phyloP scores from a whole-genome alignment of 2,888 invertebrate species.

The Diachrysia chrysitis region DNA sequence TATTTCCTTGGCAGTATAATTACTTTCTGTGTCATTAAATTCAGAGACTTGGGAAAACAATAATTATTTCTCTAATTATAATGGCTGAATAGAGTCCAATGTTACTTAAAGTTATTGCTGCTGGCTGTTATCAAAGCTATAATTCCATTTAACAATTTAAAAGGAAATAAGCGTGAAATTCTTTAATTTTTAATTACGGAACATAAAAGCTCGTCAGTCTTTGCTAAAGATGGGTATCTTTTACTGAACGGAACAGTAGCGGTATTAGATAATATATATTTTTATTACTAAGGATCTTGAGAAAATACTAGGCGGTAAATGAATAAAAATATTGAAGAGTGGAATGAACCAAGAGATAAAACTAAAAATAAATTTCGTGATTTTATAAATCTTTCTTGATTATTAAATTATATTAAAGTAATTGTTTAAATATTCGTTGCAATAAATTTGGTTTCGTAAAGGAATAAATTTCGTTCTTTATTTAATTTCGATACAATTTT shows the following conservation, averaged over 20 bases:
- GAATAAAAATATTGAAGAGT: no score
- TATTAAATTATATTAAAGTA: no score
- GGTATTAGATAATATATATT: not conserved
- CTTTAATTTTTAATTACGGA: conserved; percentile 54
- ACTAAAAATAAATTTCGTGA: no score
- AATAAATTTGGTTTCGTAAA: no score
- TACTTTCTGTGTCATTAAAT: conserved; percentile 52
- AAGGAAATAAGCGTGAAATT: conserved; percentile 38
- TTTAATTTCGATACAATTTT: no score
- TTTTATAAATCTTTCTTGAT: no score
- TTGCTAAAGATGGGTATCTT: conserved; percentile 30
- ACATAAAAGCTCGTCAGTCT: conserved; percentile 33
- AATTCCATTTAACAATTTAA: conserved; percentile 41
- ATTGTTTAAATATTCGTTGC: no score
- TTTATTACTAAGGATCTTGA: not conserved
- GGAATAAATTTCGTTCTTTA: no score
- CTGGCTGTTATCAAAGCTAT: conserved; percentile 22
- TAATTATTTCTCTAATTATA: conserved; percentile 32
- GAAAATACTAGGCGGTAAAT: no score
- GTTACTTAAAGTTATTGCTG: conserved; percentile 32
- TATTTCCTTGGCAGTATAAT: conserved; percentile 41
- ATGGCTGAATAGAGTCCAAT: conserved; percentile 21
- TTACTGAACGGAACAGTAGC: conserved; percentile 19
- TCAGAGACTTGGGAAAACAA: conserved; percentile 31
- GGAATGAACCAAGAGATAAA: no score